Percentiles rank a stretch among this genome's conserved stretches.
Conservation (phyloP, 2,888 invertebrate species). For the Pteria penguin region DNA sequence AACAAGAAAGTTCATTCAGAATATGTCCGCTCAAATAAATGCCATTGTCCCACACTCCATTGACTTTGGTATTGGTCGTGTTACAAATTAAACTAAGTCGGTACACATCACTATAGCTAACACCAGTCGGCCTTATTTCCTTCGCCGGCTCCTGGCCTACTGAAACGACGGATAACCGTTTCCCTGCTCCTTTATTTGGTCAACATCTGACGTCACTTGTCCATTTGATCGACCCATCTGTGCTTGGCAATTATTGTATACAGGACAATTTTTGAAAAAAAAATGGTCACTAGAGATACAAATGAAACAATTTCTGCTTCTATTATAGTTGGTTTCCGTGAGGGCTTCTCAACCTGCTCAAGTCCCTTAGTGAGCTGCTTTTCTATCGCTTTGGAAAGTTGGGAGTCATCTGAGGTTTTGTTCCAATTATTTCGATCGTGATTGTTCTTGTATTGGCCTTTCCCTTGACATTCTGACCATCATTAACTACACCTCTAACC, state of each 20-base stretch:
- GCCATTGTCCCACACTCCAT: slow-evolving; percentile 10
- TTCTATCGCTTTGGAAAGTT: not conserved
- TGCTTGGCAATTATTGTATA: too few relatives aligned
- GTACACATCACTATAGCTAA: not conserved
- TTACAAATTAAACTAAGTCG: not conserved
- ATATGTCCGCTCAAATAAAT: not conserved
- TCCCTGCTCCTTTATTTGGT: slow-evolving; percentile 7
- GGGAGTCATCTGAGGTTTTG: too few relatives aligned
- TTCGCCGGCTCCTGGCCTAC: slow-evolving; percentile 1
- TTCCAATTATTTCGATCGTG: too few relatives aligned
- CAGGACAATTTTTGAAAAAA: not conserved
- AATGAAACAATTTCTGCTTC: not conserved
- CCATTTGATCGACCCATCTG: too few relatives aligned
- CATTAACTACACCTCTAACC: not conserved
- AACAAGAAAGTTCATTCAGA: not conserved
- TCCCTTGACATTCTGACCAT: not conserved
- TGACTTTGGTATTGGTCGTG: not conserved
- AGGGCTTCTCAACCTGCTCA: too few relatives aligned
- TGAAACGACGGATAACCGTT: slow-evolving; percentile 2
- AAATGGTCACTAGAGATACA: not conserved
- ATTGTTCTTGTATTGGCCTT: too few relatives aligned
- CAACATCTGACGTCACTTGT: not conserved
- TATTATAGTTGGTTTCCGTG: not conserved
- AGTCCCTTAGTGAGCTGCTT: not conserved
- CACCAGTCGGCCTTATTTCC: not conserved